Conservation (phyloP, 2,113 vertebrate genomes). For the Sphyrna mokarran region DNA sequence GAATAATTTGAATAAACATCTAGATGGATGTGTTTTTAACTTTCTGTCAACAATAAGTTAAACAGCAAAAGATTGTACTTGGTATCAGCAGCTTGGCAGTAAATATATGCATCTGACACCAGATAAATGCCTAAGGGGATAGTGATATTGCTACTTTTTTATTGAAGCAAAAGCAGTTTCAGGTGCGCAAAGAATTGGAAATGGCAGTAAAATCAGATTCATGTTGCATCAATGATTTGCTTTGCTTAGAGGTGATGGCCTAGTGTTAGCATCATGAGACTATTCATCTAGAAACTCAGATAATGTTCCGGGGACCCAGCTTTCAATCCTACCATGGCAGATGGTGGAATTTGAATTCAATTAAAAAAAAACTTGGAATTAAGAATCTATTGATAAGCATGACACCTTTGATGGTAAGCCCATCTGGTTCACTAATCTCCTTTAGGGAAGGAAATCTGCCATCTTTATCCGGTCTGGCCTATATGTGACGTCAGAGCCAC, state of each 20-base stretch:
- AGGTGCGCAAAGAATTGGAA: background rate
- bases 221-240: background rate
- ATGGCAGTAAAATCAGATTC: background rate
- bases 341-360: no score
- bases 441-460: no score
- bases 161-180: background rate
- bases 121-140: background rate
- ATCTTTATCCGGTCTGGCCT: no score
- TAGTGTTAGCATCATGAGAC: no score
- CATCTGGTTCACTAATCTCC: no score
- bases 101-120: background rate
- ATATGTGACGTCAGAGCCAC: no score
- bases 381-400: no score
- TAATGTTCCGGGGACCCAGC: no score
- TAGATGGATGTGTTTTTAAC: background rate
- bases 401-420: no score
- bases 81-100: background rate
- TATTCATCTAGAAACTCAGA: no score
- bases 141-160: background rate
- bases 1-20: background rate
- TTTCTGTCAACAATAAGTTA: background rate
- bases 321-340: no score
- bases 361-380: no score
- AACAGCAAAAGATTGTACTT: background rate
- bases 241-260: background rate